phyloP scores from a whole-genome alignment of 92 coral and sea anemone genomes.

The Ricordea florida region DNA sequence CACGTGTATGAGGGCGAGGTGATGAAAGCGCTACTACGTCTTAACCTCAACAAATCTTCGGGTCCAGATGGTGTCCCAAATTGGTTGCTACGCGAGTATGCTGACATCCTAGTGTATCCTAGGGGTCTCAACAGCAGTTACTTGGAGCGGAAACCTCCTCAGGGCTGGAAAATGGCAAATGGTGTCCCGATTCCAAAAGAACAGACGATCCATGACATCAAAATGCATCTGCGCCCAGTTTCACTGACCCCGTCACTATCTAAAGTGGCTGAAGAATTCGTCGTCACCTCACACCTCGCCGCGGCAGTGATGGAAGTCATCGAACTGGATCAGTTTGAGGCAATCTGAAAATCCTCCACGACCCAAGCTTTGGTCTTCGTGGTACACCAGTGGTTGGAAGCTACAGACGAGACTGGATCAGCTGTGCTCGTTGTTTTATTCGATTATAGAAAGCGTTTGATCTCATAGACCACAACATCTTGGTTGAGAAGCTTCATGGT shows the following conservation, averaged over 20 bases:
- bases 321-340: neutral
- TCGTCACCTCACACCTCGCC: no score
- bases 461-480: neutral
- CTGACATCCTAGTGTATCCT: slow-evolving; percentile 48
- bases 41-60: slow-evolving; percentile 29
- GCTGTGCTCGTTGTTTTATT: slow-evolving; percentile 2
- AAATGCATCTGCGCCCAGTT: no score
- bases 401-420: slow-evolving; percentile 7
- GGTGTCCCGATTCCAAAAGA: slow-evolving; percentile 39
- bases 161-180: slow-evolving; percentile 28
- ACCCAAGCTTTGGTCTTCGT: slow-evolving; percentile 4
- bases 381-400: slow-evolving; percentile 14
- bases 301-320: slow-evolving; percentile 6
- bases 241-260: no score
- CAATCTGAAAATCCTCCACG: slow-evolving; percentile 2
- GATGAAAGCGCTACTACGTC: neutral
- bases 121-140: slow-evolving; percentile 28
- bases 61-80: slow-evolving; percentile 57
- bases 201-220: no score
- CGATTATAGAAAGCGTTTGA: slow-evolving; percentile 13
- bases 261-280: no score
- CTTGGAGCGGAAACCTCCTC: slow-evolving; percentile 10
- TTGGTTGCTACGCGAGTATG: slow-evolving; percentile 43
- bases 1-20: neutral
- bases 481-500: neutral